These are phyloP conservation scores for Aphodius granarius DNA, from an alignment of 2,888 invertebrate species.

Conservation along the genomic window DNA sequence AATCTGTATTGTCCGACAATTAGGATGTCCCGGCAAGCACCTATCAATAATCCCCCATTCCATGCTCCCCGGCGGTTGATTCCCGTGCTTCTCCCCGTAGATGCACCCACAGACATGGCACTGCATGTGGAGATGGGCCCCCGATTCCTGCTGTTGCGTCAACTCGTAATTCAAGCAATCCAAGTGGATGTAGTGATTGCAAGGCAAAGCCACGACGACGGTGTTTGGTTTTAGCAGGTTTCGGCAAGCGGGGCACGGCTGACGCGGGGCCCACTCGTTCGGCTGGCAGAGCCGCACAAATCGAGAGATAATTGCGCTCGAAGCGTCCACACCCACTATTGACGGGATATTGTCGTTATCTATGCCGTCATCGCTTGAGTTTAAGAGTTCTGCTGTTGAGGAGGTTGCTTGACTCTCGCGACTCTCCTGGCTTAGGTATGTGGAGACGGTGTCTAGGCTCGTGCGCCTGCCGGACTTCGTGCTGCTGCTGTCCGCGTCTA, in stretches of 20 bases:
- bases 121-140: slow-evolving; percentile 68
- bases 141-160: slow-evolving; percentile 61
- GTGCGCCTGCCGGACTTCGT: slow-evolving; percentile 77
- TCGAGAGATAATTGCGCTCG: slow-evolving; percentile 67
- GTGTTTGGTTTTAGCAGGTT: slow-evolving; percentile 61
- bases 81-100: slow-evolving; percentile 78
- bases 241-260: slow-evolving; percentile 72
- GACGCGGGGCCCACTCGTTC: slow-evolving; percentile 67
- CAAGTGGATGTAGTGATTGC: slow-evolving; percentile 79
- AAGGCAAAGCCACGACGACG: slow-evolving; percentile 67
- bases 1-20: slow-evolving; percentile 77
- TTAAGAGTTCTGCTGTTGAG: slow-evolving; percentile 50
- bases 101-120: slow-evolving; percentile 86
- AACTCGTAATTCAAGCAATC: slow-evolving; percentile 78
- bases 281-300: slow-evolving; percentile 70
- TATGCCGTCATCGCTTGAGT: slow-evolving; percentile 47
- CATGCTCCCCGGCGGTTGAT: slow-evolving; percentile 83
- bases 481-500: slow-evolving; percentile 71
- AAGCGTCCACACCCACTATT: slow-evolving; percentile 57
- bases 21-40: slow-evolving; percentile 69
- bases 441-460: slow-evolving; percentile 86
- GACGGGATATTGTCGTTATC: slow-evolving; percentile 42
- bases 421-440: slow-evolving; percentile 85
- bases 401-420: slow-evolving; percentile 62
- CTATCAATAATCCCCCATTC: slow-evolving; percentile 74